Conservation (phyloP, 1,140 invertebrate species). For the Himalopsyche phryganea region DNA sequence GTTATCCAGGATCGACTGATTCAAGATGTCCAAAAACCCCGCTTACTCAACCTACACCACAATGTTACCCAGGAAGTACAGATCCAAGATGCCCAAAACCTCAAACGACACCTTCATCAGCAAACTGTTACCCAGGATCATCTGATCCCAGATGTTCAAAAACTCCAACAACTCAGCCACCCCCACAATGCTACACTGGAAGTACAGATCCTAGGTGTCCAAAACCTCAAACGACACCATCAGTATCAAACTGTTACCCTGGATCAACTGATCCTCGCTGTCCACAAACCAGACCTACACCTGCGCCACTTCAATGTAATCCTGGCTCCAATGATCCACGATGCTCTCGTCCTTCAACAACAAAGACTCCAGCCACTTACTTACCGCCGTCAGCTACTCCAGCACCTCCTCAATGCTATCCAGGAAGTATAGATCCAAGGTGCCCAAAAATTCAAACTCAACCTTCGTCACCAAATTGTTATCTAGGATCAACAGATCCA, state of each 20-base stretch:
- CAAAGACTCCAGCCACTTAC: conserved; percentile 31
- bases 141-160: conserved; percentile 44
- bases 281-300: conserved; percentile 11
- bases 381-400: no score
- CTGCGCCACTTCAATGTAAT: conserved; percentile 35
- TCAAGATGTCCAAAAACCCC: conserved; percentile 30
- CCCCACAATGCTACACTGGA: conserved; percentile 40
- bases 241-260: conserved; percentile 22
- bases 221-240: conserved; percentile 25
- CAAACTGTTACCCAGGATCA: conserved; percentile 41
- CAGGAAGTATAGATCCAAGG: conserved; percentile 43
- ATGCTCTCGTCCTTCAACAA: conserved; percentile 37
- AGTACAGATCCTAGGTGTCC: conserved; percentile 40
- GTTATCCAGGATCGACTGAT: conserved; percentile 38
- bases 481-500: conserved; percentile 37
- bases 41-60: conserved; percentile 21
- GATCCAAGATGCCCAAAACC: conserved; percentile 40
- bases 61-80: conserved; percentile 46
- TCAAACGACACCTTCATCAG: conserved; percentile 12
- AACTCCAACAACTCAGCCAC: conserved; percentile 27
- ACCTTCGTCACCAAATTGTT: conserved; percentile 34
- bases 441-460: conserved; percentile 47
- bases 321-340: conserved; percentile 40
- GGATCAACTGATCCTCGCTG: conserved; percentile 42
- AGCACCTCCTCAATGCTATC: conserved; percentile 42